phyloP scores from a whole-genome alignment of 2,113 vertebrate species.

The Heterotilapia buettikoferi region DNA sequence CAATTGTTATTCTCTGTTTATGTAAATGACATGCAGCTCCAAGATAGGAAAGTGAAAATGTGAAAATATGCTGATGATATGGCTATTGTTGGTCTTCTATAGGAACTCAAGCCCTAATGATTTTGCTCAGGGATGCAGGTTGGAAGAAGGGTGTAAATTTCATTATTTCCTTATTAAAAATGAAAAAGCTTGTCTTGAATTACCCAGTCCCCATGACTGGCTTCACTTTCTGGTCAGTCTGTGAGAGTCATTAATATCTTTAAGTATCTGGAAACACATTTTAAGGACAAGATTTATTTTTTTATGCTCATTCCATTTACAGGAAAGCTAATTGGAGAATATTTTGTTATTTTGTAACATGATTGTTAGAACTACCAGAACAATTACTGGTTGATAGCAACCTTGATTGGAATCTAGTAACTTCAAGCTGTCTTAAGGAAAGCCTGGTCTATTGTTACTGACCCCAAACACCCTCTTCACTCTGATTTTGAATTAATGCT shows the following conservation, averaged over 20 bases:
- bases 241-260: not conserved
- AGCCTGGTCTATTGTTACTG: not conserved
- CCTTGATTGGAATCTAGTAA: not conserved
- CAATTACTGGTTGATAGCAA: not conserved
- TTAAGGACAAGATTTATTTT: not conserved
- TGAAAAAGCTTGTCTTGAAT: not conserved
- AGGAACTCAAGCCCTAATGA: not conserved
- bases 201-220: not conserved
- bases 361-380: not conserved
- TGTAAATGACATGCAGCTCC: not conserved
- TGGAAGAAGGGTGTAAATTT: not conserved
- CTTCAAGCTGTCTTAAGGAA: not conserved
- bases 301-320: not conserved
- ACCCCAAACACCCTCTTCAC: not conserved
- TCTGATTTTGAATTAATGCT: not conserved
- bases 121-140: not conserved
- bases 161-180: not conserved
- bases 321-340: not conserved
- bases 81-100: not conserved
- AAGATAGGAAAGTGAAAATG: not conserved
- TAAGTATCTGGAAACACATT: not conserved
- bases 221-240: not conserved
- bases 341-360: not conserved
- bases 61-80: not conserved
- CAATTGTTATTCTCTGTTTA: not conserved